Conservation (phyloP, 1,140 invertebrate species). For the Heterodera schachtii region DNA sequence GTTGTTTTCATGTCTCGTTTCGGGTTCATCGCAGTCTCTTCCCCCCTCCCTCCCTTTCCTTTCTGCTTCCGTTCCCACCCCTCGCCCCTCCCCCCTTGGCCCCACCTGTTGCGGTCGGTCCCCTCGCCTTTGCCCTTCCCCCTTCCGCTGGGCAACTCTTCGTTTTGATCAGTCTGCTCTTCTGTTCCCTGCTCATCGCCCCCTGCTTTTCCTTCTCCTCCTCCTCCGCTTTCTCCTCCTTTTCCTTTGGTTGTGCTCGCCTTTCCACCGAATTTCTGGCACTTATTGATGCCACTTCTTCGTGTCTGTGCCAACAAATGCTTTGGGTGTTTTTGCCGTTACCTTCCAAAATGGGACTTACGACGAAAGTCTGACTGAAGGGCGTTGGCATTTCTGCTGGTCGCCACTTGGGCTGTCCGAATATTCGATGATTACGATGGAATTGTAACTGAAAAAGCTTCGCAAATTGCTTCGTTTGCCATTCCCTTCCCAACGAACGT, state of each 20-base stretch:
- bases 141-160: constrained; percentile 8
- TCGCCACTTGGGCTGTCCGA: constrained; percentile 40
- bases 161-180: constrained; percentile 4
- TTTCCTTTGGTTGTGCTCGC: background rate
- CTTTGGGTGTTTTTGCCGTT: too few relatives aligned
- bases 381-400: constrained; percentile 33
- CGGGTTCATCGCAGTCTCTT: too few relatives aligned
- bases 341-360: constrained; percentile 20
- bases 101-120: background rate
- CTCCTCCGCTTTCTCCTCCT: background rate
- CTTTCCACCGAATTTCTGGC: constrained; percentile 28
- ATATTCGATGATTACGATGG: constrained; percentile 57
- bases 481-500: constrained; percentile 5
- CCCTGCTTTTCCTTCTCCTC: background rate
- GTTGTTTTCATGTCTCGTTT: too few relatives aligned
- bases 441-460: constrained; percentile 38
- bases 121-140: background rate
- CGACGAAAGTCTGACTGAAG: constrained; percentile 55
- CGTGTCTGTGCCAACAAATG: constrained; percentile 4
- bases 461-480: background rate
- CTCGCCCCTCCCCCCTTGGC: too few relatives aligned
- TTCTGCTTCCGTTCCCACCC: too few relatives aligned
- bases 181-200: background rate
- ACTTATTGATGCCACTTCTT: constrained; percentile 22
- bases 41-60: too few relatives aligned